phyloP scores from a whole-genome alignment of 2,797 vertebrate species.

The Dicrostonyx torquatus region DNA sequence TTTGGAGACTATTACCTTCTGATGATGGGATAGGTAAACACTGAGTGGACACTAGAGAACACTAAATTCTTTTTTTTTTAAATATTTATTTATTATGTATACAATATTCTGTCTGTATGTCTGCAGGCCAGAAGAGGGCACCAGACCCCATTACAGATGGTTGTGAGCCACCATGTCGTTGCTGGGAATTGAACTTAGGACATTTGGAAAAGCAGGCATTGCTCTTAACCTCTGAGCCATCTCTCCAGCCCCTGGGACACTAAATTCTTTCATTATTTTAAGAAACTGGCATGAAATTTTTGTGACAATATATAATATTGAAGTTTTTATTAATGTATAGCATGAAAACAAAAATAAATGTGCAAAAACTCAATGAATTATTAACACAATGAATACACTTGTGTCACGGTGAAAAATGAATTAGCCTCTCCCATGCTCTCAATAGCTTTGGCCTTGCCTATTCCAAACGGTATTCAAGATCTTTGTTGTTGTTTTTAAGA shows the following conservation, averaged over 20 bases:
- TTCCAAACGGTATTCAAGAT: background rate
- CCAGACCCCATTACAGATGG: too few species aligned
- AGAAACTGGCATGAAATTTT: background rate
- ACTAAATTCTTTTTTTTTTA: background rate
- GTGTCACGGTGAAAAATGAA: background rate
- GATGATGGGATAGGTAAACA: background rate
- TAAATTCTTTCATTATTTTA: background rate
- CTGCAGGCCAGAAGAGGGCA: too few species aligned
- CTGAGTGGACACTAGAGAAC: background rate
- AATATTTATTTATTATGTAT: too few species aligned
- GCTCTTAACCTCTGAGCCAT: too few species aligned
- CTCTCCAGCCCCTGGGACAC: too few species aligned
- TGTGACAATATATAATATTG: background rate
- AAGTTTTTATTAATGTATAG: background rate
- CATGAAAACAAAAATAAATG: background rate
- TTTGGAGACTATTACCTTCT: background rate
- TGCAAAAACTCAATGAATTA: background rate
- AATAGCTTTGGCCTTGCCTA: background rate
- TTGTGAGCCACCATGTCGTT: too few species aligned
- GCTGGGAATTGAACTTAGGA: too few species aligned
- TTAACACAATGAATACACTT: background rate
- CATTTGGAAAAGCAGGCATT: too few species aligned
- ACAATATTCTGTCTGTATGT: too few species aligned
- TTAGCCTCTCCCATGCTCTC: background rate
- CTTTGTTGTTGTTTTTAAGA: background rate